Conservation (phyloP, 2,888 invertebrate genomes). For the Synergus umbraculus region DNA sequence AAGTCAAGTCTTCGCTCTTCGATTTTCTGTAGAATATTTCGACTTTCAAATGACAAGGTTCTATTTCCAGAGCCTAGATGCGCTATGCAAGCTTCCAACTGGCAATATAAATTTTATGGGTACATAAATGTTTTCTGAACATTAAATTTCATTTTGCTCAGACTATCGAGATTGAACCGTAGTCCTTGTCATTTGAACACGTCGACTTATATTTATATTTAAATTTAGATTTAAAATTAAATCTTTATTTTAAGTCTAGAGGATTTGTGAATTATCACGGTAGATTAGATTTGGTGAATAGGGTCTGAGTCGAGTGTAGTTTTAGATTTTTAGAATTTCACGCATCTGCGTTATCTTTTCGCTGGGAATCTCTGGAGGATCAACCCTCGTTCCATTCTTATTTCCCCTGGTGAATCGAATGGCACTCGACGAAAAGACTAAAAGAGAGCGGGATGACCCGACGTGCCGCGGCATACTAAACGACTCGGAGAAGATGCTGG, state of each 20-base stretch:
- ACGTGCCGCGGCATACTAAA: conserved; percentile 55
- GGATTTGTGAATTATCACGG: conserved; percentile 28
- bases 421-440: conserved; percentile 46
- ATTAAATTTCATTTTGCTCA: too few species aligned
- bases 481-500: conserved; percentile 47
- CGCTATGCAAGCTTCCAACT: too few species aligned
- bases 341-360: conserved; percentile 26
- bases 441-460: conserved; percentile 46
- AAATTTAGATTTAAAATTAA: neutral
- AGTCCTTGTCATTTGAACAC: neutral
- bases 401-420: conserved; percentile 38
- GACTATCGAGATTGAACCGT: neutral
- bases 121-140: too few species aligned
- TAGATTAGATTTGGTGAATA: conserved; percentile 15
- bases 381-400: conserved; percentile 31
- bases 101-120: too few species aligned
- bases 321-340: conserved; percentile 27
- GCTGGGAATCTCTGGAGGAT: conserved; percentile 22
- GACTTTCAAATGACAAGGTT: too few species aligned
- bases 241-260: neutral
- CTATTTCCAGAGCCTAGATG: too few species aligned
- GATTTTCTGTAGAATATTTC: neutral
- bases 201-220: neutral
- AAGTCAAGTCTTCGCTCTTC: neutral
- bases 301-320: conserved; percentile 1